Evolutionary conservation across 1,140 invertebrate genomes (phyloP).

Genomic region (Mylabris phalerata): DNA sequence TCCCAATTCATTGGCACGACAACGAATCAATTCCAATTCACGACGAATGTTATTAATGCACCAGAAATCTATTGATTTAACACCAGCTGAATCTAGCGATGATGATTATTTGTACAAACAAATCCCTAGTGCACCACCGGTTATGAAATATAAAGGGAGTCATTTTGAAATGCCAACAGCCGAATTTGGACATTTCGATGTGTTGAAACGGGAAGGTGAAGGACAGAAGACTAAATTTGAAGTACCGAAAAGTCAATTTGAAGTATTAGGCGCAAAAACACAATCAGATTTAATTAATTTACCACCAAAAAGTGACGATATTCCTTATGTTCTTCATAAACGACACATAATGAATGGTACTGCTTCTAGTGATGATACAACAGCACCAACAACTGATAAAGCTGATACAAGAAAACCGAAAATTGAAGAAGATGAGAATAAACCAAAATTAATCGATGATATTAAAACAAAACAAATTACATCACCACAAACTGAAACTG

Average conservation of each 20-base stretch:
- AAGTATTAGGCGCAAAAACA: conserved; percentile 39
- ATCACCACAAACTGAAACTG: conserved; percentile 38
- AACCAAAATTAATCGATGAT: conserved; percentile 6
- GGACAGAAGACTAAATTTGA: conserved; percentile 46
- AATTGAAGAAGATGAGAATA: conserved; percentile 2
- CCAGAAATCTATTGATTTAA: conserved; percentile 78
- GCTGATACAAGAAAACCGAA: conserved; percentile 1
- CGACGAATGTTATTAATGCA: conserved; percentile 72
- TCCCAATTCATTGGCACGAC: conserved; percentile 65
- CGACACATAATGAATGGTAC: conserved; percentile 76
- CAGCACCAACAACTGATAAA: conserved; percentile 9
- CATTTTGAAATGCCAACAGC: conserved; percentile 45
- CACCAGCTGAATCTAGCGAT: conserved; percentile 72
- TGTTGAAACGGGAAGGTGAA: conserved; percentile 47
- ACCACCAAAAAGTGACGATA: conserved; percentile 56
- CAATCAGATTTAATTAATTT: conserved; percentile 42
- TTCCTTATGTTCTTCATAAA: conserved; percentile 76
- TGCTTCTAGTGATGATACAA: conserved; percentile 45
- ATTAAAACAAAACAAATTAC: conserved; percentile 7
- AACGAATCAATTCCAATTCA: conserved; percentile 61
- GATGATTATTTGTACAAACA: conserved; percentile 68
- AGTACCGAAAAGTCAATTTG: conserved; percentile 50
- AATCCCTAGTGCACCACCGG: conserved; percentile 61
- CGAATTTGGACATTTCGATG: conserved; percentile 60
- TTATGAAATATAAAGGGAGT: conserved; percentile 45